These are phyloP conservation scores for Ferdinandea cuprea DNA, from an alignment of 2,888 invertebrate genomes.

Conservation along the genomic window DNA sequence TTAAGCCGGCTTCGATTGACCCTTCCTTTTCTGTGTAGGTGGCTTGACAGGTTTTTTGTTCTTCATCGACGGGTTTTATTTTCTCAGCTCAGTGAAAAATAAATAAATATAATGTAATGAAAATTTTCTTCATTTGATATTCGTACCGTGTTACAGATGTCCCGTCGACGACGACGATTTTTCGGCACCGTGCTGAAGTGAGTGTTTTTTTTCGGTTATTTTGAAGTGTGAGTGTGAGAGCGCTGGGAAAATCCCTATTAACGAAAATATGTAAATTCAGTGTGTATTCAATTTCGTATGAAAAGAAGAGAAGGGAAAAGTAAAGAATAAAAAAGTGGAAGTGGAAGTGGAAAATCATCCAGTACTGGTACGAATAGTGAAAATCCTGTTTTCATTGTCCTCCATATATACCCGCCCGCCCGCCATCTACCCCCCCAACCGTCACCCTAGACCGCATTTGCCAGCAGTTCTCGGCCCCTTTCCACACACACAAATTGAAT, in stretches of 20 bases:
- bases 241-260: slow-evolving; percentile 73
- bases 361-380: slow-evolving; percentile 74
- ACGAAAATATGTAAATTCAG: slow-evolving; percentile 75
- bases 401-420: slow-evolving; percentile 42
- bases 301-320: slow-evolving; percentile 54
- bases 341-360: slow-evolving; percentile 73
- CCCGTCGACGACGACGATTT: slow-evolving; percentile 59
- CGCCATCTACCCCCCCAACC: slow-evolving; percentile 13
- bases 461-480: slow-evolving; percentile 16
- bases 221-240: slow-evolving; percentile 72
- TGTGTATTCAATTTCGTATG: slow-evolving; percentile 73
- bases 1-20: slow-evolving; percentile 60
- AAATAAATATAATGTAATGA: not conserved
- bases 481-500: slow-evolving; percentile 66
- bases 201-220: slow-evolving; percentile 66
- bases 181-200: slow-evolving; percentile 66
- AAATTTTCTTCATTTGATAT: slow-evolving; percentile 38
- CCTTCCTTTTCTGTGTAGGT: slow-evolving; percentile 38
- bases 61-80: slow-evolving; percentile 38
- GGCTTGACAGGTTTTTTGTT: slow-evolving; percentile 14
- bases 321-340: slow-evolving; percentile 62
- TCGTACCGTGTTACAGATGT: slow-evolving; percentile 68
- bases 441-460: slow-evolving; percentile 19
- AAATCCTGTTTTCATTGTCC: slow-evolving; percentile 72
- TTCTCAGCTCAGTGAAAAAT: not conserved